phyloP scores from a whole-genome alignment of 2,797 vertebrate genomes.

The Chelidonichthys spinosus region DNA sequence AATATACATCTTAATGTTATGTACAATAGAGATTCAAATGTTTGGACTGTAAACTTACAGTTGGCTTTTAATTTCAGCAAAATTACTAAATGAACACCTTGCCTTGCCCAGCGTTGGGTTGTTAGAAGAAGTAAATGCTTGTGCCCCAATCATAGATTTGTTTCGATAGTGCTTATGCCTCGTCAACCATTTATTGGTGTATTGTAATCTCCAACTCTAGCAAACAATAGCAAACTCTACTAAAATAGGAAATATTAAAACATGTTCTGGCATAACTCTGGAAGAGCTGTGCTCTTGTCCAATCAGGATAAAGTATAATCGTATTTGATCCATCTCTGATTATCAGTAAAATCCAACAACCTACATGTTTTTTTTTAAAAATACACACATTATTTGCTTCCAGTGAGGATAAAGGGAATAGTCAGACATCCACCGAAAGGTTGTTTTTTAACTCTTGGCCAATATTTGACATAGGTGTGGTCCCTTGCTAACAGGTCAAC shows the following conservation, averaged over 20 bases:
- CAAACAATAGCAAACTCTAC: neutral
- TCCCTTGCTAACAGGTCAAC: slow-evolving; percentile 12
- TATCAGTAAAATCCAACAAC: slow-evolving; percentile 1
- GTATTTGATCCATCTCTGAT: neutral
- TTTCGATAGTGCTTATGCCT: neutral
- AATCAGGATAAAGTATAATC: neutral
- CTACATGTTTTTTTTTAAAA: neutral
- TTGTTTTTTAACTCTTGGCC: neutral
- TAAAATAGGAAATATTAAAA: neutral
- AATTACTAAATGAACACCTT: neutral
- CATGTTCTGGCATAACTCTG: neutral
- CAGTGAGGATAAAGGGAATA: neutral
- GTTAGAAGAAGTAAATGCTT: neutral
- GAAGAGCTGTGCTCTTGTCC: neutral
- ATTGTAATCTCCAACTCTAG: neutral
- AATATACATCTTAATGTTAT: slow-evolving; percentile 19
- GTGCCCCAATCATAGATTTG: neutral
- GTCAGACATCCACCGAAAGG: neutral
- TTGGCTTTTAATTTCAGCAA: slow-evolving; percentile 7
- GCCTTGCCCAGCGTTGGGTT: neutral
- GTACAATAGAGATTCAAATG: slow-evolving; percentile 4
- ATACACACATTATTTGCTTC: neutral
- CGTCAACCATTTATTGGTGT: neutral
- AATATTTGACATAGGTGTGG: slow-evolving; percentile 36
- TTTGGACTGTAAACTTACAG: neutral